Evolutionary conservation across 2,888 invertebrate species (phyloP), one percentile per base, ranked within the genome.

Genomic region (Euphydryas editha): DNA sequence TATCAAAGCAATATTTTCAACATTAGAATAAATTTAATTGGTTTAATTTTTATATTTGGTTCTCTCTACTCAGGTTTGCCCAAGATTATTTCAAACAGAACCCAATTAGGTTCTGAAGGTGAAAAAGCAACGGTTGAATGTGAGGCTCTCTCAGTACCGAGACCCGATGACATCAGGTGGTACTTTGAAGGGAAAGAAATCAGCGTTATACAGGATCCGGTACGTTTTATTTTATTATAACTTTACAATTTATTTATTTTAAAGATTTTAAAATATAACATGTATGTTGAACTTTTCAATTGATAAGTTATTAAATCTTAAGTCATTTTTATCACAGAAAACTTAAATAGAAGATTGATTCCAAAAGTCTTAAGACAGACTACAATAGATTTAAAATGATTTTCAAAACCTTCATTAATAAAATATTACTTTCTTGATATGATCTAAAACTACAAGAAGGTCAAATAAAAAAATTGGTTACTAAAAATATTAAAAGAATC

Each of bases 121-220:
- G 96, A 96, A 74, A 95, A 93, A 42, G 96, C 95, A 0, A 94
- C 96, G 76, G 94, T 99, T 59, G 98, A 98, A 86, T 99, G 99
- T 82, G 94, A 95, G 44, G 96, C 97, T 10, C 94, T 96, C 70
- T 97, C 98, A 10, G 96, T 99, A 65, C 99, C 99, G 1, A 96
- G 96, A 78, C 98, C 98, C 10, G 96, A 96, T 75, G 94, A 95
- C 63, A 96, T 98, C 60, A 90, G 95, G 36, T 99, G 99, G 99
- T 96, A 95, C 71, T 97, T 96, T 80, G 96, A 96, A 78, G 97
- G 97, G 42, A 94, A 95, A 70, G 95, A 96, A 85, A 96, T 98
- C 75, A 96, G 96, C 83, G 86, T 86, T 1, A 94, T 95, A 61
- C 93, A 94, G 73, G 94, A 95, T 78, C 94, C 94, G 73, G 93